Evolutionary conservation across 2,797 vertebrate species (phyloP), one percentile per base, ranked within the genome.

Genomic region (Pangasius sanitwongsei): DNA sequence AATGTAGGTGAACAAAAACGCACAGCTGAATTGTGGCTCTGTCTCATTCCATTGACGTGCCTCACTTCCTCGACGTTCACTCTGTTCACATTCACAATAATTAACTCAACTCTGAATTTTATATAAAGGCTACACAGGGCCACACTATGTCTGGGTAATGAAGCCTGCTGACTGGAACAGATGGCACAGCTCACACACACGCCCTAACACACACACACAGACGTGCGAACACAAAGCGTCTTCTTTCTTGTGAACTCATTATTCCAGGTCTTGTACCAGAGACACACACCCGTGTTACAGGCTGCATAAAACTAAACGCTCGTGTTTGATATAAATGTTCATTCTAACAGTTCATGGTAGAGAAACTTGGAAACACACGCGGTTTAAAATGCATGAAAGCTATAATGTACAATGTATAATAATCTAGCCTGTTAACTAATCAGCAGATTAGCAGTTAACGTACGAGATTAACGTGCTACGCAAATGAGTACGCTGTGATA

Each of bases 91-190:
- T 28, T 41, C 20, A 41, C 81, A 28, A 41, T n/a, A 63, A 83
- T 48, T n/a, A 63, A n/a, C 61, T 83, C 23, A 3, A 23, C 20
- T 5, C 55, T 2, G 37, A 83, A 63, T 83, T 41, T 41, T 61
- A 23, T 59, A 20, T 82, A 37, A 82, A 82, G 53, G 55, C 55
- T 57, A 87, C 41, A 15, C 48, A 82, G 55, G 53, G 55, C 55
- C n/a, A 87, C 41, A 15, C 48, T 61, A 25, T 28, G 80, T 82
- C 78, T 81, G 55, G 80, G 55, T 59, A 20, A 82, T 82, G 34
- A 61, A 63, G 81, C 59, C 37, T 83, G 37, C 57, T 83, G 81
- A 63, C 81, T 63, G 59, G 59, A 83, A 83, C 81, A 83, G 81
- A 83, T 83, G 81, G 81, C 25, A 83, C 81, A 41, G 37, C 37